Percentiles rank a stretch among this genome's conserved stretches.
phyloP scores from a whole-genome alignment of 2,888 invertebrate species.

The Mesorhabditis spiculigera region DNA sequence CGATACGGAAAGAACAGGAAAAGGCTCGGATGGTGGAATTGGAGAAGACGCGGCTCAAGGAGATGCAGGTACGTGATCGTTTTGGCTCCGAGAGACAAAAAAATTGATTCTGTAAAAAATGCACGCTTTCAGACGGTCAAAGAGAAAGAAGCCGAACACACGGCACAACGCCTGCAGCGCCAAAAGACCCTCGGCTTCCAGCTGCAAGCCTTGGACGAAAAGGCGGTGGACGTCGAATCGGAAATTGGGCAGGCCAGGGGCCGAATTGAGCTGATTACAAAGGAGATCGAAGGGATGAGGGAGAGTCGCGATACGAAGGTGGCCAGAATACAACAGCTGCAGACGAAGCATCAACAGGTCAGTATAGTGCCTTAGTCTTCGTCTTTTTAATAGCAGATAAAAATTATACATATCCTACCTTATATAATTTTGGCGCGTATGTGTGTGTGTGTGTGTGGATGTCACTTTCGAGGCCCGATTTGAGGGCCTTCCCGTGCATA shows the following conservation, averaged over 20 bases:
- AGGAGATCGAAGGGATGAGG: conserved; percentile 88
- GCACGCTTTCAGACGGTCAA: conserved; percentile 40
- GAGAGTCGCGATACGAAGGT: conserved; percentile 85
- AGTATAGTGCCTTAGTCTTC: not conserved
- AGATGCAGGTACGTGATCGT: conserved; percentile 74
- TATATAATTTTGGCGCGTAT: too few relatives aligned
- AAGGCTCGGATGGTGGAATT: conserved; percentile 93
- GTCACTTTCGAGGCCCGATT: too few relatives aligned
- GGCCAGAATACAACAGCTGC: conserved; percentile 66
- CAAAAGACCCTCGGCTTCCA: conserved; percentile 80
- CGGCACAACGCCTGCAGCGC: conserved; percentile 78
- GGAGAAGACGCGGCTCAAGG: conserved; percentile 85
- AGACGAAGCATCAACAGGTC: conserved; percentile 75
- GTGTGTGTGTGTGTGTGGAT: too few relatives aligned
- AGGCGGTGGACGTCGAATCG: conserved; percentile 75
- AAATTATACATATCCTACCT: too few relatives aligned
- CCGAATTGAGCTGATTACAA: conserved; percentile 24
- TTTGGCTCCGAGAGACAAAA: conserved; percentile 73
- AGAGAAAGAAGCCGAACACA: conserved; percentile 67
- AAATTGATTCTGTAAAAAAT: not conserved
- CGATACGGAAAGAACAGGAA: conserved; percentile 79
- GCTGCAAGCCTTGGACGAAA: conserved; percentile 70
- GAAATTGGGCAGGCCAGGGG: conserved; percentile 61
- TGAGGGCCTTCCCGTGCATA: too few relatives aligned
- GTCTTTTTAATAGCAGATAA: conserved; percentile 4